Evolutionary conservation across 92 coral and sea anemone species (phyloP).

Genomic region (Nematostella vectensis): DNA sequence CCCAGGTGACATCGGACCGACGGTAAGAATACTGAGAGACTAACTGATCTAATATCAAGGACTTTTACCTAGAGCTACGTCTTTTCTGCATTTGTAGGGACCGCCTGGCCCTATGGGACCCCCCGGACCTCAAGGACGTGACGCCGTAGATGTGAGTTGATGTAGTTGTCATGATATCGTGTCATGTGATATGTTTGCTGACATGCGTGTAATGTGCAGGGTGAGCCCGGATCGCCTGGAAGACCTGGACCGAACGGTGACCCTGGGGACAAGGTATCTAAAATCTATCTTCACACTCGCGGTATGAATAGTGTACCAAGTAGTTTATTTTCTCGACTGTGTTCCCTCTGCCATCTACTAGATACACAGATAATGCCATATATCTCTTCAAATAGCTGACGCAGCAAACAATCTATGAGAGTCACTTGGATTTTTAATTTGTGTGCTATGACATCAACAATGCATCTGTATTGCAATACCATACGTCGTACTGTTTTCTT

Average conservation of each 20-base stretch:
- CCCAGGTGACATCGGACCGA: conserved; percentile 43
- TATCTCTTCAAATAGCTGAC: too few species aligned
- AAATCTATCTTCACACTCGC: background rate
- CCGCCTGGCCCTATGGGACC: conserved; percentile 39
- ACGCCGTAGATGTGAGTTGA: conserved; percentile 54
- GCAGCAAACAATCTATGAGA: too few species aligned
- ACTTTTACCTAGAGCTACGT: background rate
- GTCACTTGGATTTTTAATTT: too few species aligned
- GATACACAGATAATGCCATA: too few species aligned
- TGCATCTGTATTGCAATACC: too few species aligned
- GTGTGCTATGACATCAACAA: too few species aligned
- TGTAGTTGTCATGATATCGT: background rate
- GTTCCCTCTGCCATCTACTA: too few species aligned
- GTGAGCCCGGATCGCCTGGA: conserved; percentile 22
- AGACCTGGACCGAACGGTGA: conserved; percentile 21
- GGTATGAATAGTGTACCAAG: background rate
- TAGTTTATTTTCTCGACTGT: background rate
- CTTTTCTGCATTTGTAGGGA: conserved; percentile 25
- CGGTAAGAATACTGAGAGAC: conserved; percentile 12
- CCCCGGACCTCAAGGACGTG: conserved; percentile 51
- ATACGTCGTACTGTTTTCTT: too few species aligned
- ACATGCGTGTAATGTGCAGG: conserved; percentile 5
- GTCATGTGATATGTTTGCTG: background rate
- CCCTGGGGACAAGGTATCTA: conserved; percentile 24
- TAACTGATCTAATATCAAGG: background rate